These are phyloP conservation scores for Phoeniculus purpureus DNA, from an alignment of 2,797 vertebrate species.

Conservation along the genomic window DNA sequence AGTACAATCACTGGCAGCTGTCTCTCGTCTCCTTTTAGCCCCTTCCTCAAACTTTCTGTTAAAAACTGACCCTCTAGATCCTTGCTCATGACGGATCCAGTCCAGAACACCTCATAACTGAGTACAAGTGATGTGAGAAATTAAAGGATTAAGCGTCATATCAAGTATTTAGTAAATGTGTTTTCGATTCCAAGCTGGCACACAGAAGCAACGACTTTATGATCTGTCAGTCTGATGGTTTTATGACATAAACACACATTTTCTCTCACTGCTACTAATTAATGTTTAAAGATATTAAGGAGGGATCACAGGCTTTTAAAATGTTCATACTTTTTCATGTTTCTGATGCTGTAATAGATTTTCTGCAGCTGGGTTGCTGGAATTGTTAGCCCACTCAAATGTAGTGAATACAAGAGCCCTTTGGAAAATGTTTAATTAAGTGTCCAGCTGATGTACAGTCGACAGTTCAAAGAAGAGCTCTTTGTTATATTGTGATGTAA, in stretches of 20 bases:
- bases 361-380: not conserved
- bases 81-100: not conserved
- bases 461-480: not conserved
- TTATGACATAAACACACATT: not conserved
- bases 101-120: not conserved
- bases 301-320: not conserved
- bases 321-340: not conserved
- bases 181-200: not conserved
- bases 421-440: not conserved
- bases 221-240: not conserved
- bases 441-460: not conserved
- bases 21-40: not conserved
- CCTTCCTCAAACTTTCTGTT: not conserved
- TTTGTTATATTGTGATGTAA: not conserved
- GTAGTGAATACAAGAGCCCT: not conserved
- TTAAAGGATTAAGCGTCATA: not conserved
- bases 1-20: not conserved
- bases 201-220: not conserved
- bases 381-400: not conserved
- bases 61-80: not conserved
- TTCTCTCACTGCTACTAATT: not conserved
- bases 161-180: not conserved
- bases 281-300: not conserved
- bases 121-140: not conserved
- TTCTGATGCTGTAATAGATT: not conserved